Evolutionary conservation across 2,113 vertebrate species (phyloP).

Genomic region (Brachypteracias leptosomus): DNA sequence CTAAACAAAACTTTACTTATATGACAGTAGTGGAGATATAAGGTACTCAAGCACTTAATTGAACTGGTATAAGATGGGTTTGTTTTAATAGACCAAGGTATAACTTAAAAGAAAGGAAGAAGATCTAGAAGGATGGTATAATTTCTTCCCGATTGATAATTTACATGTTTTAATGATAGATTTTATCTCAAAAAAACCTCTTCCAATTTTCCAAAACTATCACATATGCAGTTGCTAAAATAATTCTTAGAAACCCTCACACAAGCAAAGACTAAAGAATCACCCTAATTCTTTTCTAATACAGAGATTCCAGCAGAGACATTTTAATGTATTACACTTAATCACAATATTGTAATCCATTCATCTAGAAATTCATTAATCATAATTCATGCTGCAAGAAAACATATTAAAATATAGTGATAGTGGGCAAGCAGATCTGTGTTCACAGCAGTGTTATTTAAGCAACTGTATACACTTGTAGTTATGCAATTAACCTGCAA

Average conservation of each 20-base stretch:
- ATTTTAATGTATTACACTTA: conserved; percentile 32
- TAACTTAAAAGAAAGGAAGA: not conserved
- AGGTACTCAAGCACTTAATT: not conserved
- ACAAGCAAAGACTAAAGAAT: not conserved
- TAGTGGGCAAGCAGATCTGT: not conserved
- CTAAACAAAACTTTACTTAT: not conserved
- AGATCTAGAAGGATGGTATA: no score
- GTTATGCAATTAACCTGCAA: conserved; percentile 18
- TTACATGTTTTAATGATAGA: not conserved
- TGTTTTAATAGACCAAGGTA: not conserved
- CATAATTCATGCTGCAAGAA: conserved; percentile 28
- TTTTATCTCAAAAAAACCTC: not conserved
- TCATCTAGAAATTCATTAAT: conserved; percentile 59
- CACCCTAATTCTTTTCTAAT: not conserved
- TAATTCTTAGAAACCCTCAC: not conserved
- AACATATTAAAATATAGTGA: not conserved
- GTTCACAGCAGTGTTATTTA: not conserved
- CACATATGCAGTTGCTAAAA: not conserved
- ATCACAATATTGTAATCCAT: conserved; percentile 30
- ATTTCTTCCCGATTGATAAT: not conserved
- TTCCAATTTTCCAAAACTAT: not conserved
- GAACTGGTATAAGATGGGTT: not conserved
- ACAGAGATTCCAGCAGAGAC: not conserved
- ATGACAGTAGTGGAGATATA: not conserved
- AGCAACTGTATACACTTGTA: not conserved